Percentiles rank a stretch among this genome's conserved stretches.
phyloP scores from a whole-genome alignment of 2,113 vertebrate genomes.

The Spheniscus mendiculus region DNA sequence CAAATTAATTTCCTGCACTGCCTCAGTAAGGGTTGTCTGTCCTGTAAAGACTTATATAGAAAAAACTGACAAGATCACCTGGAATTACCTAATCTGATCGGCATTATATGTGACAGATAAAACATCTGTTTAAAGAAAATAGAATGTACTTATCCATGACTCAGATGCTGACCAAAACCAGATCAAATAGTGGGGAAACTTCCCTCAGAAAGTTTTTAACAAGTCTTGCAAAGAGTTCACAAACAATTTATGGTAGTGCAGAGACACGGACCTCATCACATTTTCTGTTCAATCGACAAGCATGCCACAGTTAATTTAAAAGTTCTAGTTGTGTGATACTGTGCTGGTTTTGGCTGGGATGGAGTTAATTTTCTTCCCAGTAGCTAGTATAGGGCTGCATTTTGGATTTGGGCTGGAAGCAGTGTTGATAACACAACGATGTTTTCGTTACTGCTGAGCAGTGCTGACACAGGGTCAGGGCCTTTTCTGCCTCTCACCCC shows the following conservation, averaged over 20 bases:
- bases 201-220: not conserved
- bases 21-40: not conserved
- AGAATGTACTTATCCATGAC: not conserved
- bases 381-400: too few relatives aligned
- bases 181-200: not conserved
- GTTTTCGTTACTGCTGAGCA: too few relatives aligned
- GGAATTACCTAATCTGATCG: conserved; percentile 54
- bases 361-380: too few relatives aligned
- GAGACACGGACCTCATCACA: not conserved
- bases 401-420: too few relatives aligned
- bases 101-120: conserved; percentile 60
- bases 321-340: not conserved
- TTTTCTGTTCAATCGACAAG: not conserved
- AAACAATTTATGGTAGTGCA: not conserved
- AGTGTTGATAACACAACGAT: too few relatives aligned
- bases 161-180: conserved; percentile 36
- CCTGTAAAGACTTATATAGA: conserved; percentile 38
- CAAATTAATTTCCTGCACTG: conserved; percentile 36
- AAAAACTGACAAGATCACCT: conserved; percentile 54
- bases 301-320: not conserved
- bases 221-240: not conserved
- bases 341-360: too few relatives aligned
- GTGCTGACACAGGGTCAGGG: too few relatives aligned
- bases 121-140: conserved; percentile 58
- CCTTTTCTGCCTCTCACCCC: too few relatives aligned